Evolutionary conservation across 2,888 invertebrate genomes (phyloP), one percentile per base, ranked within the genome.

Genomic region (Hypselothyrea guttata): DNA sequence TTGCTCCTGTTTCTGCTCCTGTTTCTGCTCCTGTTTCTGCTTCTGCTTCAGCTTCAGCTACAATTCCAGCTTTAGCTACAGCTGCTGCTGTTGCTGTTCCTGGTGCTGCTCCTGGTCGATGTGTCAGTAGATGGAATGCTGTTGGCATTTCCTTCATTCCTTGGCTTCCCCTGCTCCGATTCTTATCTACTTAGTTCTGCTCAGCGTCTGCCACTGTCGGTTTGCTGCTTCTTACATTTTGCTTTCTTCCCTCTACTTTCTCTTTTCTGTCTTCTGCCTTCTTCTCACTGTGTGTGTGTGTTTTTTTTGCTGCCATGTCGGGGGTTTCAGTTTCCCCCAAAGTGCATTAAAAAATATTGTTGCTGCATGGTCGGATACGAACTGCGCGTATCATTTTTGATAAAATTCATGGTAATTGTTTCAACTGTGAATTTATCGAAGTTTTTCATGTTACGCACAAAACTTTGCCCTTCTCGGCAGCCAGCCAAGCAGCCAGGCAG

Each of bases 331-430:
- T 82, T 84, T 78, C 75, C 83, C 84, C 83, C 71, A 84, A 84
- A 81, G 85, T 82, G 85, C 81, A 84, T 81, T 81, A 84, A 84
- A 84, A 81, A 81, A 84, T 81, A 81, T 81, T 84, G 83, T 82
- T 81, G 85, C 83, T 84, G 84, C 81, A 81, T 82, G 83, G 83
- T 75, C 75, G 82, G 83, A 82, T 78, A 81, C 85, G 79, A 78
- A 78, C 75, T 67, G 69, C 72, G 79, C 84, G 84, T 84, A 81
- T 81, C 81, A 81, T 81, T 81, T 79, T 82, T 84, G 85, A 84
- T 81, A 82, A 81, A 81, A 81, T 81, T 81, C 81, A 81, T 81
- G 81, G 81, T 81, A 81, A 81, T 81, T 81, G 81, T 81, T 81
- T 81, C 81, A 81, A 84, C 81, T 84, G 83, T 84, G 83, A 81